Conservation (phyloP, 1,140 invertebrate genomes). For the Drosophila sp. region DNA sequence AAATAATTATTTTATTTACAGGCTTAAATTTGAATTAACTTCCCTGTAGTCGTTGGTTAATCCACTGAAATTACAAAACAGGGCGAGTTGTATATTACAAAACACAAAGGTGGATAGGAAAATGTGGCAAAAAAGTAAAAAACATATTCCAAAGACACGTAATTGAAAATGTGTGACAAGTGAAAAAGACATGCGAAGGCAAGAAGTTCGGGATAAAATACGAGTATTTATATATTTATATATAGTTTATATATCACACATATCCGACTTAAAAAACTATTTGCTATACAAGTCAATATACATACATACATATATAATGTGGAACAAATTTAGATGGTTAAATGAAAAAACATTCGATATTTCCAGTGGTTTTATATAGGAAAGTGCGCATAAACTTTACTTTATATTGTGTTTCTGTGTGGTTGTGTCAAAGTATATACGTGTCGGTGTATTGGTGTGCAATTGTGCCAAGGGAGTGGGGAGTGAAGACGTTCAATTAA, state of each 20-base stretch:
- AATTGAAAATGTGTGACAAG: constrained; percentile 11
- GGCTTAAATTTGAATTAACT: constrained; percentile 78
- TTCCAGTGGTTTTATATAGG: constrained; percentile 7
- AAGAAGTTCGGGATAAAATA: constrained; percentile 24
- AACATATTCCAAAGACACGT: constrained; percentile 19
- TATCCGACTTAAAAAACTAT: constrained; percentile 31
- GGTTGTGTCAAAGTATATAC: neutral
- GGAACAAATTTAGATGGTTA: constrained; percentile 23
- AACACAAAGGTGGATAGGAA: constrained; percentile 43
- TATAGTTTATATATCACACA: constrained; percentile 25
- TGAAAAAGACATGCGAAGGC: constrained; percentile 39
- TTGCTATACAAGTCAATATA: constrained; percentile 43
- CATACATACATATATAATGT: constrained; percentile 21
- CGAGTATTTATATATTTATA: constrained; percentile 10
- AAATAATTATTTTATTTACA: constrained; percentile 28
- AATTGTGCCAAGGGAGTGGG: constrained; percentile 43
- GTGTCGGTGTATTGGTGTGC: constrained; percentile 17
- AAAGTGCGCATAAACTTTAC: constrained; percentile 43
- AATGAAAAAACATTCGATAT: constrained; percentile 46
- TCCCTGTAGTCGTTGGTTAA: constrained; percentile 72
- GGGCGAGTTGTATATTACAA: constrained; percentile 40
- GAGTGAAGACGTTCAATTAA: constrained; percentile 39
- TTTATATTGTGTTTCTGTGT: constrained; percentile 28
- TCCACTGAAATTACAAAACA: constrained; percentile 80
- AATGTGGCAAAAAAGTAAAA: constrained; percentile 36